These are phyloP conservation scores for Colletes collaris DNA, from an alignment of 2,888 invertebrate genomes.

Conservation along the genomic window DNA sequence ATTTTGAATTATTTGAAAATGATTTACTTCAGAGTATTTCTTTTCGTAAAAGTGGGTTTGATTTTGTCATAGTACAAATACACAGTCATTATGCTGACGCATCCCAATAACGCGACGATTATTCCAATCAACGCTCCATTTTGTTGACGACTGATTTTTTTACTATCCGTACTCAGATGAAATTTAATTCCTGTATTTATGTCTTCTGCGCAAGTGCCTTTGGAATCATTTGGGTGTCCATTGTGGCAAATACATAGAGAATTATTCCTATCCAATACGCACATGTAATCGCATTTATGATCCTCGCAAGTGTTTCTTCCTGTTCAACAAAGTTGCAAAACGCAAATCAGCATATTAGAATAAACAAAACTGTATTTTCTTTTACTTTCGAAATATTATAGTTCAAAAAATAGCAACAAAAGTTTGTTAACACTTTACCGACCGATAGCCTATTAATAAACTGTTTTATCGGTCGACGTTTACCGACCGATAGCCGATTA, in stretches of 20 bases:
- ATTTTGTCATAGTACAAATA: conserved; percentile 73
- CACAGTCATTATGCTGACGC: conserved; percentile 51
- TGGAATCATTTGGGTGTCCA: conserved; percentile 77
- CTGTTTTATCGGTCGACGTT: too few relatives aligned
- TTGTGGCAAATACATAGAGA: conserved; percentile 85
- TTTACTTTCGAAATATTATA: neutral
- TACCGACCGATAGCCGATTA: too few relatives aligned
- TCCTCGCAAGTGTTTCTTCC: conserved; percentile 84
- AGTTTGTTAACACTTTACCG: too few relatives aligned
- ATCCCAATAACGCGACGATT: conserved; percentile 59
- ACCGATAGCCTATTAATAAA: too few relatives aligned
- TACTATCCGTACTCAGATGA: neutral
- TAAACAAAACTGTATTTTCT: neutral
- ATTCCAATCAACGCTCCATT: conserved; percentile 57
- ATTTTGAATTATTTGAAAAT: neutral
- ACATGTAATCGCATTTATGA: conserved; percentile 86
- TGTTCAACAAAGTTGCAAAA: conserved; percentile 55
- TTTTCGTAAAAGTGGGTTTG: conserved; percentile 38
- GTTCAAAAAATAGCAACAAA: too few relatives aligned
- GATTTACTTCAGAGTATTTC: conserved; percentile 47
- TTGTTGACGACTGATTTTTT: conserved; percentile 1
- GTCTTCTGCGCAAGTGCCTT: conserved; percentile 52
- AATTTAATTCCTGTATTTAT: conserved; percentile 34
- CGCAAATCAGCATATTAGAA: conserved; percentile 1
- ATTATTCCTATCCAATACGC: conserved; percentile 84